phyloP scores from a whole-genome alignment of 2,797 vertebrate genomes.

The Balearica regulorum region DNA sequence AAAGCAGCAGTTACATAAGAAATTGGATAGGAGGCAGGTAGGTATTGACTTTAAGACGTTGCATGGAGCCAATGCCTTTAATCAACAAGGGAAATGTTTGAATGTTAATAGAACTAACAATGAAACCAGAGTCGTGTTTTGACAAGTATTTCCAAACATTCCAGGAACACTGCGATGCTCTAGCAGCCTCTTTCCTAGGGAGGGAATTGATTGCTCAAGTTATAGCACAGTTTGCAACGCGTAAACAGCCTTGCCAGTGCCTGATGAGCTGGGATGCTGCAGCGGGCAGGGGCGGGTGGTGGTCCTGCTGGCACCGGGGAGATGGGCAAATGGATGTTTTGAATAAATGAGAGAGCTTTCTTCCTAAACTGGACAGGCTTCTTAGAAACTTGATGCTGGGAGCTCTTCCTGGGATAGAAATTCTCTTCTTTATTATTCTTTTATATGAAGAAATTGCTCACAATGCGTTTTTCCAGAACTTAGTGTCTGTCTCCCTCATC shows the following conservation, averaged over 20 bases:
- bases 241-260: background rate
- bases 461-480: background rate
- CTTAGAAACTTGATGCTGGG: background rate
- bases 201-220: background rate
- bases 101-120: slow-evolving; percentile 59
- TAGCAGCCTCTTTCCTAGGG: background rate
- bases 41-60: background rate
- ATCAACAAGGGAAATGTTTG: slow-evolving; percentile 56
- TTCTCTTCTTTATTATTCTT: background rate
- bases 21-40: slow-evolving; percentile 50
- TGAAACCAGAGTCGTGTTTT: slow-evolving; percentile 50
- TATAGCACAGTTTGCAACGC: background rate
- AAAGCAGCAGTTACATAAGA: slow-evolving; percentile 40
- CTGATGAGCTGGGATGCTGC: background rate
- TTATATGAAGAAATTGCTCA: background rate
- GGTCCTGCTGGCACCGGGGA: background rate
- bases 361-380: background rate
- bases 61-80: slow-evolving; percentile 29
- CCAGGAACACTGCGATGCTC: slow-evolving; percentile 24
- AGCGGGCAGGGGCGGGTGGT: background rate
- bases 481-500: background rate
- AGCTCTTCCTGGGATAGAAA: background rate
- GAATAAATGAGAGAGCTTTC: background rate
- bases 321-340: background rate
- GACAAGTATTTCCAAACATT: slow-evolving; percentile 64